These are phyloP conservation scores for Ailuropoda melanoleuca DNA, from an alignment of 2,113 vertebrate species.

Conservation along the genomic window DNA sequence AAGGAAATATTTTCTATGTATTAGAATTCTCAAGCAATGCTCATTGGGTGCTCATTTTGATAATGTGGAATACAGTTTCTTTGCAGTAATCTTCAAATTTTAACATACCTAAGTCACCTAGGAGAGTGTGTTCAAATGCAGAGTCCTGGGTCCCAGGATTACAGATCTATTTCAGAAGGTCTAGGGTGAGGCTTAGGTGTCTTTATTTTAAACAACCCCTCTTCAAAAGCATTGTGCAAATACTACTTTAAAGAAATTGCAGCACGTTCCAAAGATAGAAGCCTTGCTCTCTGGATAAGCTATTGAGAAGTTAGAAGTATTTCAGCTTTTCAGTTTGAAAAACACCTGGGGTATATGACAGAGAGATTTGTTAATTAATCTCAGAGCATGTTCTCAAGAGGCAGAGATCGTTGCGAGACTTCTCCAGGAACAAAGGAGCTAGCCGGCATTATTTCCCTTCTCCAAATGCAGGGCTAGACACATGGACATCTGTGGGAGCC, in stretches of 20 bases:
- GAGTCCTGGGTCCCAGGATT: not conserved
- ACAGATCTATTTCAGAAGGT: not conserved
- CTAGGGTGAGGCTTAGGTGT: not conserved
- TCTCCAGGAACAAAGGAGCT: not conserved
- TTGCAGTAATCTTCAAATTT: not conserved
- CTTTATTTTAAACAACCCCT: not conserved
- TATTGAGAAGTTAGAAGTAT: not conserved
- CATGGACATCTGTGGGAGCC: not conserved
- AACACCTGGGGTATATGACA: not conserved
- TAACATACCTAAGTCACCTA: not conserved
- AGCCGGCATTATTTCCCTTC: not conserved
- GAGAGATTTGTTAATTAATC: not conserved
- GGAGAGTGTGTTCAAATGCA: not conserved
- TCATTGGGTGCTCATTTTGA: not conserved
- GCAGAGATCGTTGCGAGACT: not conserved
- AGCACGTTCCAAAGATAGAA: not conserved
- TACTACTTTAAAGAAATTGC: not conserved
- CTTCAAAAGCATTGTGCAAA: not conserved
- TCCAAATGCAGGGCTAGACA: not conserved
- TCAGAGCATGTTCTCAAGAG: not conserved
- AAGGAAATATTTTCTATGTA: not conserved
- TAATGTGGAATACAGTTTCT: not conserved
- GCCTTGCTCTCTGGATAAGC: not conserved
- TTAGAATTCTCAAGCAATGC: not conserved
- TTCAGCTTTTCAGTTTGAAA: not conserved